Evolutionary conservation across 1,140 invertebrate species (phyloP).

Genomic region (Eubasilissa regina): DNA sequence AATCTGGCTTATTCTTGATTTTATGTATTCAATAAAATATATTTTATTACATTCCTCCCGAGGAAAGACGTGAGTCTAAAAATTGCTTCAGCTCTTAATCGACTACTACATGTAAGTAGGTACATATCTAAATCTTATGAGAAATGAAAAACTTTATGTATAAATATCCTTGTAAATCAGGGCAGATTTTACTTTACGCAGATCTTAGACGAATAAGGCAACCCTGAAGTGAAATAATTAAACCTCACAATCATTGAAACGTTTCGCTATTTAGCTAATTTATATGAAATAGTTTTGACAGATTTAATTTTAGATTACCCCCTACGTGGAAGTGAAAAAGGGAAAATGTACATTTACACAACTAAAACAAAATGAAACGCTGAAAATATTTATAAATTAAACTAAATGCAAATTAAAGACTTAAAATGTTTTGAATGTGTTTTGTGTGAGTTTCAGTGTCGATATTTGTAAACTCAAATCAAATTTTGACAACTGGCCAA

Average conservation of each 20-base stretch:
- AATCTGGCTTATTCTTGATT: too few species aligned
- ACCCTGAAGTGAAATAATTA: background rate
- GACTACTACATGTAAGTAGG: too few species aligned
- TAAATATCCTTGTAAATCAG: too few species aligned
- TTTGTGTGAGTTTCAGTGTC: background rate
- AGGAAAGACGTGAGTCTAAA: too few species aligned
- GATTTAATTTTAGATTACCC: conserved; percentile 34
- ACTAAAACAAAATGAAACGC: background rate
- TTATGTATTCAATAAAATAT: too few species aligned
- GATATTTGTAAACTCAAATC: background rate
- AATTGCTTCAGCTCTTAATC: too few species aligned
- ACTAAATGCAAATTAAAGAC: background rate
- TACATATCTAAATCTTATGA: too few species aligned
- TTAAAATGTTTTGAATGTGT: background rate
- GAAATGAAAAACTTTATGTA: too few species aligned
- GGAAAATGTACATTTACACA: background rate
- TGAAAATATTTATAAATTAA: background rate
- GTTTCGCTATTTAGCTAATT: background rate
- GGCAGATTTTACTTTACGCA: too few species aligned
- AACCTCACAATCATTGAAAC: background rate
- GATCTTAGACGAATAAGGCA: background rate
- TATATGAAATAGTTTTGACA: conserved; percentile 1
- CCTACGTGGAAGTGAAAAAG: conserved; percentile 1
- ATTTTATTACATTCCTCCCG: too few species aligned
- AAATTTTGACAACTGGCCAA: conserved; percentile 11